phyloP scores from a whole-genome alignment of 2,888 invertebrate genomes.

The Drosophila melanosoma region DNA sequence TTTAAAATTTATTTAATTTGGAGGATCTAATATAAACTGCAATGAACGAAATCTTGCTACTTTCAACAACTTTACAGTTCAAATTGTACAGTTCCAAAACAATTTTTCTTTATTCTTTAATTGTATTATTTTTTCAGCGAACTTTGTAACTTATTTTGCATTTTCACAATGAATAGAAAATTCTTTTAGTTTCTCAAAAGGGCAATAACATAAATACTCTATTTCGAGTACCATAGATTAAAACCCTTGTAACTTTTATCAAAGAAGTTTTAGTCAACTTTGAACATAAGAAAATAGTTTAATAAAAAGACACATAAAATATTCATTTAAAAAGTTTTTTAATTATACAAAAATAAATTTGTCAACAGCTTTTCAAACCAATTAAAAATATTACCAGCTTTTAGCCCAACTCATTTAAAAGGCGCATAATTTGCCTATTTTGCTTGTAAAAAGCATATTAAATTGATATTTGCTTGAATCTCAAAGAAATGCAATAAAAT shows the following conservation, averaged over 20 bases:
- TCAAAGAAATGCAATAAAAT: constrained; percentile 39
- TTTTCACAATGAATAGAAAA: not conserved
- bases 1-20: no score
- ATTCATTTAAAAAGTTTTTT: not conserved
- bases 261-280: not conserved
- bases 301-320: not conserved
- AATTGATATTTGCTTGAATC: constrained; percentile 21
- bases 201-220: not conserved
- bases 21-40: not conserved
- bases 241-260: not conserved
- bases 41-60: not conserved
- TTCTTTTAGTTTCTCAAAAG: not conserved
- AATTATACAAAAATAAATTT: constrained; percentile 13
- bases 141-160: not conserved
- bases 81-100: not conserved
- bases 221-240: not conserved
- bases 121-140: not conserved
- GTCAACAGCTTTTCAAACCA: constrained; percentile 1
- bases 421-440: constrained; percentile 29
- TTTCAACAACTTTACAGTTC: not conserved
- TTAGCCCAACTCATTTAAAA: constrained; percentile 12
- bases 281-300: not conserved
- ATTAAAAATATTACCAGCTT: not conserved
- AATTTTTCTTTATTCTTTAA: not conserved
- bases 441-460: constrained; percentile 15